Evolutionary conservation across 2,113 vertebrate genomes (phyloP), one percentile per base, ranked within the genome.

Genomic region (Etheostoma cragini): DNA sequence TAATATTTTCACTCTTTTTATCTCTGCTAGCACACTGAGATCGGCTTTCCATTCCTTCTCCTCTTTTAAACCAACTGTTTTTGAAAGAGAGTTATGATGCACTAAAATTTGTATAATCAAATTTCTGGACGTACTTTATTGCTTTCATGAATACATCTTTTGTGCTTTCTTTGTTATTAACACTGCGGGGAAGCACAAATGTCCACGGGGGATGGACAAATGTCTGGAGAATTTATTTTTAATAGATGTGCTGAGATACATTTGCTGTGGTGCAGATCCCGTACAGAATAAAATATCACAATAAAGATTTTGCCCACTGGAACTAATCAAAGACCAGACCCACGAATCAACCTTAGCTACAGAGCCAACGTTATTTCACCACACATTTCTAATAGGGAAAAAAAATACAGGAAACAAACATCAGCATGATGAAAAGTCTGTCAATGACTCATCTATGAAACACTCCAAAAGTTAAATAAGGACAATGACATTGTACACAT

Each of bases 61-160:
- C 17, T 49, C 49, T 35, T 57, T 38, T 50, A 70, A 81, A 22
- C 62, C 53, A 46, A 49, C 33, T 5, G 38, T 65, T 80, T 46
- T 70, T 87, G 63, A 72, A 54, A 72, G 22, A 71, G 79, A 76
- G 19, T 83, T 82, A 82, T 35, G 71, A 85, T 80, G n/a, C 42
- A 22, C 33, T 72, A 56, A 83, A 82, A 69, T 77, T 12, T 2
- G 8, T 72, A 24, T 78, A 85, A 86, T 87, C 80, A 80, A 70
- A 89, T 58, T 16, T 88, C 33, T 85, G 76, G 52, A 76, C 58
- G 50, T n/a, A 63, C 50, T 85, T 65, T 86, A 67, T 87, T 85
- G 73, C 47, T 62, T 84, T 87, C 60, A 78, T 84, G 35, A 78
- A 87, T 77, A 70, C 76, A 71, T 80, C 52, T 65, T 17, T 64